phyloP scores from a whole-genome alignment of 2,888 invertebrate genomes.

The Tetragonula carbonaria region DNA sequence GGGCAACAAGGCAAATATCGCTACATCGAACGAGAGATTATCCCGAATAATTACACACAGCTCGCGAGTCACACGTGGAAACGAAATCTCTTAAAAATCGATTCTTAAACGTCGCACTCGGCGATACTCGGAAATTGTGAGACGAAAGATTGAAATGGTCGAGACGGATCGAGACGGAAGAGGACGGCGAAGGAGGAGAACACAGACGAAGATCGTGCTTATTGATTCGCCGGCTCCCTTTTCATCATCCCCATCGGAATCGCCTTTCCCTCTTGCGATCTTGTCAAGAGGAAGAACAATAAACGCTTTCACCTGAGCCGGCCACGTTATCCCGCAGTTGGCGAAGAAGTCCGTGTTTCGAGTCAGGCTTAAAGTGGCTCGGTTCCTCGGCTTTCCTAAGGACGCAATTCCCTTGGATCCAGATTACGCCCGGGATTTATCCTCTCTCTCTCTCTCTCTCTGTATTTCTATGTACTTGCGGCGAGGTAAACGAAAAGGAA shows the following conservation, averaged over 20 bases:
- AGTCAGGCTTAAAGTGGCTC: conserved; percentile 50
- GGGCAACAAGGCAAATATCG: neutral
- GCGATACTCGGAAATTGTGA: conserved; percentile 9
- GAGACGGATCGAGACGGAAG: conserved; percentile 13
- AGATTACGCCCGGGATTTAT: conserved; percentile 38
- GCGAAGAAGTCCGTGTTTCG: conserved; percentile 48
- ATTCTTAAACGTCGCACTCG: neutral
- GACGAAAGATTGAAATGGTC: conserved; percentile 17
- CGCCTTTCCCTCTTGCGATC: conserved; percentile 25
- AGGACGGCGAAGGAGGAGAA: neutral
- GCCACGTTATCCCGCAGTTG: conserved; percentile 6
- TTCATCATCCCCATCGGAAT: neutral
- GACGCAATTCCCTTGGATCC: conserved; percentile 53
- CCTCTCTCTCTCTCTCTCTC: neutral
- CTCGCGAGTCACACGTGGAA: neutral
- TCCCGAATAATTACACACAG: neutral
- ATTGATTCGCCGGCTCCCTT: conserved; percentile 23
- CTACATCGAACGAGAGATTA: neutral
- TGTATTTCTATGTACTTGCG: conserved; percentile 28
- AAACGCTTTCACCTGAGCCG: conserved; percentile 25
- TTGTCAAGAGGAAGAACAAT: conserved; percentile 40
- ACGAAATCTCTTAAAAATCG: conserved; percentile 3
- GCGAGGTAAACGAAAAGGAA: conserved; percentile 52
- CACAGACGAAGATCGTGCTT: conserved; percentile 22
- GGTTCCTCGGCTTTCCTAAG: conserved; percentile 38